Evolutionary conservation across 2,797 vertebrate species (phyloP).

Genomic region (Micromesistius poutassou): DNA sequence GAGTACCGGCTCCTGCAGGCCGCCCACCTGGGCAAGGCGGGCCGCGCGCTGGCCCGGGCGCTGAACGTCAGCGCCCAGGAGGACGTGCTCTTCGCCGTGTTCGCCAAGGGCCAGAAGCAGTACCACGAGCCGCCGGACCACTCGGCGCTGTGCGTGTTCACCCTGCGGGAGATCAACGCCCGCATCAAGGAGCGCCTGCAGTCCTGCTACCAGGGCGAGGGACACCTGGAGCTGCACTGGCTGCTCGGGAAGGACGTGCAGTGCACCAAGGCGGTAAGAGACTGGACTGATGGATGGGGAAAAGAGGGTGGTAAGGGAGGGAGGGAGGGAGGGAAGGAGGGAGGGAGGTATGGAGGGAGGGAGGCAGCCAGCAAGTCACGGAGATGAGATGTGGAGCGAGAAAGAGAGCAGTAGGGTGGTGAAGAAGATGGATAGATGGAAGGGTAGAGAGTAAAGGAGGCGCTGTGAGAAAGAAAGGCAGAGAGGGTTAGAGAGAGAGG

Average conservation of each 20-base stretch:
- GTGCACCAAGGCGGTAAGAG: slow-evolving; percentile 92
- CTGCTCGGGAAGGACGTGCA: slow-evolving; percentile 95
- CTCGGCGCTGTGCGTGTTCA: slow-evolving; percentile 92
- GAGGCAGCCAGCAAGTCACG: not conserved
- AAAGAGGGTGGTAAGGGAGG: slow-evolving; percentile 41
- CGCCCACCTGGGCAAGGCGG: slow-evolving; percentile 88
- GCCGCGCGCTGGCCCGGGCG: slow-evolving; percentile 81
- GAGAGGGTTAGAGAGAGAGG: slow-evolving; percentile 2
- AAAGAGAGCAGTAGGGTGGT: not conserved
- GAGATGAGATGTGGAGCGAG: not conserved
- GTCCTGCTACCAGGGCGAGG: slow-evolving; percentile 97
- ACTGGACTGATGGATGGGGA: too few relatives aligned
- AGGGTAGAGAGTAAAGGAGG: not conserved
- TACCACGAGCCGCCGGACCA: slow-evolving; percentile 89
- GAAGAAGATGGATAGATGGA: too few relatives aligned
- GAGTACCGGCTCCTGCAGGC: slow-evolving; percentile 96
- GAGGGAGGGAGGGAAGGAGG: not conserved
- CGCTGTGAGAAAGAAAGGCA: not conserved
- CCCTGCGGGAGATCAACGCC: slow-evolving; percentile 85
- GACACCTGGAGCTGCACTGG: slow-evolving; percentile 97
- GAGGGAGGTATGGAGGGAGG: not conserved
- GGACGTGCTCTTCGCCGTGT: slow-evolving; percentile 92
- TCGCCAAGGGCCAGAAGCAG: slow-evolving; percentile 98
- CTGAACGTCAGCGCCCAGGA: slow-evolving; percentile 89
- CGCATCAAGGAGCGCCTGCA: slow-evolving; percentile 95